Base-by-base conservation (phyloP, 2,113 vertebrate genomes). In the Beaufortia kweichowensis region DNA sequence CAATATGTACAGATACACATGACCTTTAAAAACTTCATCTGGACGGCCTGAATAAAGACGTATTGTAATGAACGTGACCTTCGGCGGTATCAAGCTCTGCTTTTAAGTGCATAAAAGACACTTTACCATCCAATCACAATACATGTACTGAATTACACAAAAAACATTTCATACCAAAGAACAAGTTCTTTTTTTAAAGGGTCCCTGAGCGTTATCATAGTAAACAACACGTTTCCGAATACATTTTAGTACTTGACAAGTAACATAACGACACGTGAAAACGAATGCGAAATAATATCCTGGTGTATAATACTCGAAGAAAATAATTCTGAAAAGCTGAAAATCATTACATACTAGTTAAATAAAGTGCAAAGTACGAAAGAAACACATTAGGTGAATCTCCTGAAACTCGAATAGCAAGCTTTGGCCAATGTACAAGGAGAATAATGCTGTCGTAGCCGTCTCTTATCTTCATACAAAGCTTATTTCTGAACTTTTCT, bases 341-440 rank as follows among this genome's bases (percentile, higher is more conserved):
- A 19, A 72, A 81, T 76, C 9, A 41, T 56, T 83, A 75, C 81
- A 78, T 1, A 26, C 70, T 64, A 83, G 77, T 86, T 89, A 91
- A 90, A 87, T 93, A 93, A 93, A 93, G 92, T 93, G 92, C 92
- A 83, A 88, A 83, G 87, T 90, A 90, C 84, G 88, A 89, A 86
- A 90, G 31, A 31, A 87, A 86, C 74, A 81, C 24, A 80, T 77
- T 85, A 67, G 80, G 77, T 84, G 87, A 82, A 83, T 80, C 76
- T 88, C 85, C 82, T 48, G 75, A 81, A 85, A 86, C 77, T 84
- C 84, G 85, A 89, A 75, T 71, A 77, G 61, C 82, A 87, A 87
- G 86, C 88, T 88, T 91, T 87, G 88, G 86, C 81, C 48, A 77
- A 57, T 55, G 79, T 85, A 83, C 77, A 81, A 66, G 76, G 77